Evolutionary conservation across 1,140 invertebrate species (phyloP).

Genomic region (Neodiprion lecontei): DNA sequence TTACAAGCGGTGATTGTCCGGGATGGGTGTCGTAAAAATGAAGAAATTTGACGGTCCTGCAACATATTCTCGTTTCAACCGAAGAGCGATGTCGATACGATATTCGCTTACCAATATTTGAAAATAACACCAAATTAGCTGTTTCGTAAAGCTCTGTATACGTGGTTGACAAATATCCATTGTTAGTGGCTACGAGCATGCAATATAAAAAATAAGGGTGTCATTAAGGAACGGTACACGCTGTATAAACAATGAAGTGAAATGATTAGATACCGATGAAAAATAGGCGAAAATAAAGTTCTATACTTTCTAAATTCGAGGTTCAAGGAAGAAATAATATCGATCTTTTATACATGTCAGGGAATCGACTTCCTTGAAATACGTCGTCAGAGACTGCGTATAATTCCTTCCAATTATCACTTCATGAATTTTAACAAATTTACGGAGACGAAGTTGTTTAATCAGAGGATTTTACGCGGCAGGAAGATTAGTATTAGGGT

Average conservation of each 20-base stretch:
- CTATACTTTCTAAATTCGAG: too few relatives aligned
- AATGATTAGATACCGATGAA: neutral
- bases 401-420: too few relatives aligned
- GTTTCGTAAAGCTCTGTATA: neutral
- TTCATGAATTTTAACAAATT: too few relatives aligned
- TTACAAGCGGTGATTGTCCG: neutral
- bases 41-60: neutral
- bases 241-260: neutral
- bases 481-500: too few relatives aligned
- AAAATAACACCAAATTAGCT: neutral
- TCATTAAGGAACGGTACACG: neutral
- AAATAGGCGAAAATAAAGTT: neutral
- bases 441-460: too few relatives aligned
- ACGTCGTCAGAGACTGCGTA: too few relatives aligned
- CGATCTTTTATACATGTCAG: too few relatives aligned
- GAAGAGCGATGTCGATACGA: too few relatives aligned
- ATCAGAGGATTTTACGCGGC: too few relatives aligned
- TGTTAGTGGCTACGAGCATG: neutral
- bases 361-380: too few relatives aligned
- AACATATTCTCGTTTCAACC: too few relatives aligned
- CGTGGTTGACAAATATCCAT: neutral
- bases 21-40: neutral
- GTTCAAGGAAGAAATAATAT: too few relatives aligned
- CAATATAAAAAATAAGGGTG: neutral
- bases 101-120: neutral